phyloP scores from a whole-genome alignment of 2,797 vertebrate species.

The Okamejei kenojei region DNA sequence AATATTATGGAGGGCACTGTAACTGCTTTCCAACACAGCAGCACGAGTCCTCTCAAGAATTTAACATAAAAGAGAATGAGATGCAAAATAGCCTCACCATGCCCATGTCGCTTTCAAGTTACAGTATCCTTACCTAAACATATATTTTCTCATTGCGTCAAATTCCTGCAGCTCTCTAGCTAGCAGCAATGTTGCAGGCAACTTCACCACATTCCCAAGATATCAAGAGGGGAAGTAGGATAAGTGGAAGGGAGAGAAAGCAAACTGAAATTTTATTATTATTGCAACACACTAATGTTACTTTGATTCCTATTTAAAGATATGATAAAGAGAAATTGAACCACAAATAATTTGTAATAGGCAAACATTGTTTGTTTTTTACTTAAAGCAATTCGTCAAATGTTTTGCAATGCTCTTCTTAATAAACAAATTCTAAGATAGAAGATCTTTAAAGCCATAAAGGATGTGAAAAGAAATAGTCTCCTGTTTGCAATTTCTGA shows the following conservation, averaged over 20 bases:
- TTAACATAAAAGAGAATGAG: neutral
- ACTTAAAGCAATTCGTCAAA: neutral
- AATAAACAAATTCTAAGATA: neutral
- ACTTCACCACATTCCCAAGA: neutral
- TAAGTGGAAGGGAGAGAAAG: too few species aligned
- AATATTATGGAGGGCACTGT: too few species aligned
- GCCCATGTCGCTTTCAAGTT: neutral
- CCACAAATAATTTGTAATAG: neutral
- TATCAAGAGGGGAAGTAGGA: too few species aligned
- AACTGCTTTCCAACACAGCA: neutral
- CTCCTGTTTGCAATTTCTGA: neutral
- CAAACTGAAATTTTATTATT: too few species aligned
- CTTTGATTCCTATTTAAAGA: too few species aligned
- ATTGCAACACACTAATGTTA: too few species aligned
- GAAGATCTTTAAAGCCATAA: neutral
- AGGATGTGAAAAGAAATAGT: neutral
- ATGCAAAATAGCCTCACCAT: neutral
- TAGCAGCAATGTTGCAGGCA: neutral
- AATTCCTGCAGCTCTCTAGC: neutral
- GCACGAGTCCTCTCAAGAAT: neutral
- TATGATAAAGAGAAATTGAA: too few species aligned
- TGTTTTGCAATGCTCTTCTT: neutral
- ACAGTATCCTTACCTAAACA: neutral
- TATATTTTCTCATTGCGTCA: neutral
- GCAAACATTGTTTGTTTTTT: neutral